Conservation (phyloP, 2,888 invertebrate genomes). For the Protodeltote pygarga region DNA sequence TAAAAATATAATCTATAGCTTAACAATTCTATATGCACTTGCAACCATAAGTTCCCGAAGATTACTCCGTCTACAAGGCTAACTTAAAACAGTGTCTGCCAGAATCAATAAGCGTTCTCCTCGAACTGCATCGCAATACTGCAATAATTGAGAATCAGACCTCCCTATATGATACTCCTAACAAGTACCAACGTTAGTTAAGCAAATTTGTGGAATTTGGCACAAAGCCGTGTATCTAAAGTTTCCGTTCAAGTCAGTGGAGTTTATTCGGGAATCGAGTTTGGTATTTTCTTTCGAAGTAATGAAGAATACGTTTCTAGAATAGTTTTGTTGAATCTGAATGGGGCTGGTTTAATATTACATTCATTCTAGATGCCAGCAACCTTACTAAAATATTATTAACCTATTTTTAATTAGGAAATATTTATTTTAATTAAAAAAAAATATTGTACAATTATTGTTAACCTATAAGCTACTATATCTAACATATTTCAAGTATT, state of each 20-base stretch:
- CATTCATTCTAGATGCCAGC: too few species aligned
- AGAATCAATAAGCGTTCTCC: conserved; percentile 45
- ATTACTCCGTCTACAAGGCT: conserved; percentile 2
- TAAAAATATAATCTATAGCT: too few species aligned
- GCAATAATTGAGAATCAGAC: conserved; percentile 40
- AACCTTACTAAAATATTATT: too few species aligned
- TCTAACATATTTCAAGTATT: too few species aligned
- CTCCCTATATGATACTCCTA: conserved; percentile 45
- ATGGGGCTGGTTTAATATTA: too few species aligned
- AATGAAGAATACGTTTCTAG: conserved; percentile 5
- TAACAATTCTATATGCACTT: background rate
- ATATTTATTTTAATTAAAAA: too few species aligned
- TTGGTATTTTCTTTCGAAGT: conserved; percentile 14
- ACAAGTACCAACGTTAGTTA: conserved; percentile 52
- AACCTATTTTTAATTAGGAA: too few species aligned
- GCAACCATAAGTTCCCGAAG: background rate
- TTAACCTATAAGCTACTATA: too few species aligned
- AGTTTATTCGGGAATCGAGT: conserved; percentile 20
- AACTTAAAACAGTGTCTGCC: conserved; percentile 20
- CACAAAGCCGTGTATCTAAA: conserved; percentile 32
- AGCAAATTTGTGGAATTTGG: conserved; percentile 56
- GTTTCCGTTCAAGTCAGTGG: conserved; percentile 32
- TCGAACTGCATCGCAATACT: conserved; percentile 29
- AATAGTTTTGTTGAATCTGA: background rate
- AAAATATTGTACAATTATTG: too few species aligned